phyloP scores from a whole-genome alignment of 2,113 vertebrate genomes.

The Panthera leo region DNA sequence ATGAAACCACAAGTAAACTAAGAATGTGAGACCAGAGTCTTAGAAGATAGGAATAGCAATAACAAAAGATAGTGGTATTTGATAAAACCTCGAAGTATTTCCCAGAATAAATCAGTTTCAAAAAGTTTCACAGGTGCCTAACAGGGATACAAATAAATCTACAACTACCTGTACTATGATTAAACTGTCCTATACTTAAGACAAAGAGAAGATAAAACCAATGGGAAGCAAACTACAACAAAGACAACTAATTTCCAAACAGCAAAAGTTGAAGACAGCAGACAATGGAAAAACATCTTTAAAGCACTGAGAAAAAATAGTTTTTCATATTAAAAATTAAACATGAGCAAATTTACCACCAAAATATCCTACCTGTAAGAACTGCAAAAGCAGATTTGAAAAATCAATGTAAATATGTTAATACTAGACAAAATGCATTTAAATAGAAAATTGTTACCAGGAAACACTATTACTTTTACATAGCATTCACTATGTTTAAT shows the following conservation, averaged over 20 bases:
- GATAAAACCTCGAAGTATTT: not conserved
- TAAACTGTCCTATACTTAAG: not conserved
- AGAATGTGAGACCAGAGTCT: not conserved
- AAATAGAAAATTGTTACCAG: not conserved
- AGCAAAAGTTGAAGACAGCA: not conserved
- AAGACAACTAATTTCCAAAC: not conserved
- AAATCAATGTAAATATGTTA: not conserved
- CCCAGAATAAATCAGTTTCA: not conserved
- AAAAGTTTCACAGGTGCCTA: not conserved
- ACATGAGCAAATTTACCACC: not conserved
- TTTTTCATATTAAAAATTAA: not conserved
- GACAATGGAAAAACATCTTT: not conserved
- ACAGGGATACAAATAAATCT: not conserved
- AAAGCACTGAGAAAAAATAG: not conserved
- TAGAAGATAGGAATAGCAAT: not conserved
- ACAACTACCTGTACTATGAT: not conserved
- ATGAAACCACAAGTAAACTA: not conserved
- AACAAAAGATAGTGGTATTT: not conserved
- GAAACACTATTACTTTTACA: not conserved
- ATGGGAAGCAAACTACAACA: not conserved
- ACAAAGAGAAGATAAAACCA: not conserved
- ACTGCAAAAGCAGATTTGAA: not conserved
- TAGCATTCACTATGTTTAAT: not conserved
- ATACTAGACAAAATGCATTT: not conserved
- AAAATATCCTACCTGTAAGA: not conserved